phyloP scores from a whole-genome alignment of 2,113 vertebrate species.

The Paratilapia polleni region DNA sequence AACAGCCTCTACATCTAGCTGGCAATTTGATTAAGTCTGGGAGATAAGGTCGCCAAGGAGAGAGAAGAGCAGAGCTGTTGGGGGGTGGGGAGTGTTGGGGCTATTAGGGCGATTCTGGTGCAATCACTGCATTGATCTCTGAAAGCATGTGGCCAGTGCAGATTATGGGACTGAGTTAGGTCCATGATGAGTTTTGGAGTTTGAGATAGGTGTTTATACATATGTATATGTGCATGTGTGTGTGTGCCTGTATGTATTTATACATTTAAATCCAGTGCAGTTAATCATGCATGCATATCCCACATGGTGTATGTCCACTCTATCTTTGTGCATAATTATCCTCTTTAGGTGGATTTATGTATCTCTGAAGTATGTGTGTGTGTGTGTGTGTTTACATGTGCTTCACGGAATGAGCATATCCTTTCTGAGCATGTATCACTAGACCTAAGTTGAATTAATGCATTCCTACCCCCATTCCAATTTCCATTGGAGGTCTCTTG shows the following conservation, averaged over 20 bases:
- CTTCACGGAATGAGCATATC: slow-evolving; percentile 17
- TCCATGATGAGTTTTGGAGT: slow-evolving; percentile 53
- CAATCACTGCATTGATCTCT: slow-evolving; percentile 68
- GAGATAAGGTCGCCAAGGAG: slow-evolving; percentile 62
- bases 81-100: neutral
- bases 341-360: slow-evolving; percentile 8
- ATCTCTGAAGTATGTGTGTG: slow-evolving; percentile 1
- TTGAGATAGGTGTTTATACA: slow-evolving; percentile 20
- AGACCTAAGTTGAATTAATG: slow-evolving; percentile 71
- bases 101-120: slow-evolving; percentile 33
- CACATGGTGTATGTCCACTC: neutral
- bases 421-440: slow-evolving; percentile 40
- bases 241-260: neutral
- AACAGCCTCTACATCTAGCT: slow-evolving; percentile 61
- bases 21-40: slow-evolving; percentile 61
- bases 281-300: slow-evolving; percentile 48
- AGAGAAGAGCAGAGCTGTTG: slow-evolving; percentile 23
- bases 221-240: neutral
- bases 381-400: slow-evolving; percentile 14
- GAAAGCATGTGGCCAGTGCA: slow-evolving; percentile 49
- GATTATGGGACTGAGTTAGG: slow-evolving; percentile 63
- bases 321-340: slow-evolving; percentile 45
- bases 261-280: slow-evolving; percentile 15
- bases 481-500: slow-evolving; percentile 74
- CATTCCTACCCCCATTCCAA: slow-evolving; percentile 64